Conservation (phyloP, 2,113 vertebrate species). For the Arizona elegans region DNA sequence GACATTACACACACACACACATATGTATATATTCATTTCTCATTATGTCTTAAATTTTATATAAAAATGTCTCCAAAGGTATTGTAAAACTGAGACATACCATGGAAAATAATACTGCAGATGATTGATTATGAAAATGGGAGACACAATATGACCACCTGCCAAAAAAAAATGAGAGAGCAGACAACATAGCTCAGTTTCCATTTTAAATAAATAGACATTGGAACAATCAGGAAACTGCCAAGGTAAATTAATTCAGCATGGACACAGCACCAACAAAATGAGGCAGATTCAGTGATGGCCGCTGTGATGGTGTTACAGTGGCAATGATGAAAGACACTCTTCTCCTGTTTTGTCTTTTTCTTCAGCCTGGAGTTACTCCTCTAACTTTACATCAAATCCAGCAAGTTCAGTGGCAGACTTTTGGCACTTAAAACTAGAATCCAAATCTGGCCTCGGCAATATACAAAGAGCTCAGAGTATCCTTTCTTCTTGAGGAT, state of each 20-base stretch:
- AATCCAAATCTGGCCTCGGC: constrained; percentile 46
- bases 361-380: constrained; percentile 51
- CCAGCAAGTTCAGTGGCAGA: constrained; percentile 42
- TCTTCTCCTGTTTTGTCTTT: constrained; percentile 67
- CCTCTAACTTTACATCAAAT: constrained; percentile 41
- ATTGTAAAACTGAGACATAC: constrained; percentile 27
- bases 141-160: constrained; percentile 53
- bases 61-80: constrained; percentile 47
- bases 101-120: constrained; percentile 44
- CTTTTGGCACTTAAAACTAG: constrained; percentile 29
- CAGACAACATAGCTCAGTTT: constrained; percentile 71
- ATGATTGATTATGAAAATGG: constrained; percentile 69
- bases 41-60: neutral
- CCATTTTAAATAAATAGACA: constrained; percentile 77
- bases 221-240: constrained; percentile 71
- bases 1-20: neutral
- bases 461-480: constrained; percentile 50
- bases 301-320: constrained; percentile 47
- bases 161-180: constrained; percentile 46
- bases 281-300: constrained; percentile 42
- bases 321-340: constrained; percentile 54
- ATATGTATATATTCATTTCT: constrained; percentile 23
- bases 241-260: constrained; percentile 79
- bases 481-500: constrained; percentile 46
- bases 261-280: constrained; percentile 75